Evolutionary conservation across 2,797 vertebrate genomes (phyloP).

Genomic region (Tragopan temminckii): DNA sequence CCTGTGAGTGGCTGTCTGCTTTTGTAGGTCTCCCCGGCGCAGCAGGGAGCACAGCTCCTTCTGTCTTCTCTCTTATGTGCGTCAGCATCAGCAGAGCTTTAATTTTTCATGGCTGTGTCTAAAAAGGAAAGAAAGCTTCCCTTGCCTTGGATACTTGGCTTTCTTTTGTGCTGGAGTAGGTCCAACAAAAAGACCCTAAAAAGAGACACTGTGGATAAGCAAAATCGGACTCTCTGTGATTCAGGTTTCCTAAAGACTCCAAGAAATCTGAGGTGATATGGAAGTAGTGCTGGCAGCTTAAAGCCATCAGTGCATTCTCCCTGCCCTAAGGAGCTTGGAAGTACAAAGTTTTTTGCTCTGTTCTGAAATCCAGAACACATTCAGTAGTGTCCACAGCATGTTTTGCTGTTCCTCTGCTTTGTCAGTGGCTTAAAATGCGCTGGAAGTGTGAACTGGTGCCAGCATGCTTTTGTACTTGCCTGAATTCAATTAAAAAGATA

Average conservation of each 20-base stretch:
- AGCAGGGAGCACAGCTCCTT: neutral
- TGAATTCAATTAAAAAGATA: constrained; percentile 58
- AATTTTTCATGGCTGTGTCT: constrained; percentile 3
- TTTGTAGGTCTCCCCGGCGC: rapidly evolving
- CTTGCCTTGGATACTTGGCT: neutral
- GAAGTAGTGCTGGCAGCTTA: neutral
- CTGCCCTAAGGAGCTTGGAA: neutral
- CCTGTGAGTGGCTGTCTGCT: neutral
- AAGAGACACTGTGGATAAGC: neutral
- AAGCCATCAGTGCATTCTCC: rapidly evolving
- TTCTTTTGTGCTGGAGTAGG: neutral
- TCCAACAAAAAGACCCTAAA: neutral
- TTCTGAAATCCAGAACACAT: neutral
- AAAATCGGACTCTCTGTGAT: neutral
- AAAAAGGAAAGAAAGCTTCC: constrained; percentile 35
- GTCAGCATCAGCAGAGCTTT: neutral
- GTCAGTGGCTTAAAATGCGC: constrained; percentile 14
- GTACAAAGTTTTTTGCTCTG: neutral
- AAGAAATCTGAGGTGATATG: neutral
- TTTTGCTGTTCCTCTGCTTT: constrained; percentile 10
- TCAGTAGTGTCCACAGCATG: neutral
- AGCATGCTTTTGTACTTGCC: neutral
- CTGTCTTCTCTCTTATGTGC: neutral
- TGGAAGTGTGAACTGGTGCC: neutral
- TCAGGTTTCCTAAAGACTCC: neutral